A percentile compares a stretch with the other conserved stretches of the same genome.
These are phyloP conservation scores for Eupithecia subfuscata DNA, from an alignment of 2,888 invertebrate species.

Conservation along the genomic window DNA sequence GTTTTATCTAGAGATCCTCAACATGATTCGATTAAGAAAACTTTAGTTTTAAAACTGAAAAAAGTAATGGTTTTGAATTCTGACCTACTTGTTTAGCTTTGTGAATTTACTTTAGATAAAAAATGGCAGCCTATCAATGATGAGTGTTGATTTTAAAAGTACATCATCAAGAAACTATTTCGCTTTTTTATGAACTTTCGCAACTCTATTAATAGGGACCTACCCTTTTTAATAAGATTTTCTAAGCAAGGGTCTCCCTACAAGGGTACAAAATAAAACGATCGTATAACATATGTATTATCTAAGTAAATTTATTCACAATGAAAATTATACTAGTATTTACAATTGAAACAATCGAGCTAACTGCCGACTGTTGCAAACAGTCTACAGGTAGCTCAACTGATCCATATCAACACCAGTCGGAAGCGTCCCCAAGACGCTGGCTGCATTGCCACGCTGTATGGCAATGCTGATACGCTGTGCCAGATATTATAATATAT, in stretches of 20 bases:
- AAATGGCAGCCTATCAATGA: neutral
- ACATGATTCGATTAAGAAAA: constrained; percentile 23
- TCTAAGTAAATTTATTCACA: no score
- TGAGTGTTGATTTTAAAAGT: neutral
- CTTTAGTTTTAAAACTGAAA: constrained; percentile 27
- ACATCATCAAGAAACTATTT: neutral
- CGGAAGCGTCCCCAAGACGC: no score
- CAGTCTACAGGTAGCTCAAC: no score
- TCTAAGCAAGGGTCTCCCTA: neutral
- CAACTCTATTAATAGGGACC: neutral
- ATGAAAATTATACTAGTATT: no score
- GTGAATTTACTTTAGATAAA: neutral
- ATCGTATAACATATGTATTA: no score
- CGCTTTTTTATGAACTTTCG: neutral
- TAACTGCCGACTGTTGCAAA: no score
- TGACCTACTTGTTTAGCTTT: neutral
- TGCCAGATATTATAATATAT: no score
- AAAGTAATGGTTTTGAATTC: constrained; percentile 16
- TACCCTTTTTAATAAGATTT: neutral
- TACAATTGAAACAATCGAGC: no score
- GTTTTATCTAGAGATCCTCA: constrained; percentile 30
- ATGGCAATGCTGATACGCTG: no score
- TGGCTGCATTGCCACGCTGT: no score
- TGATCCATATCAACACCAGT: no score
- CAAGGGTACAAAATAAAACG: neutral